Evolutionary conservation across 2,888 invertebrate genomes (phyloP), one percentile per base, ranked within the genome.

Genomic region (Microplitis manilae): DNA sequence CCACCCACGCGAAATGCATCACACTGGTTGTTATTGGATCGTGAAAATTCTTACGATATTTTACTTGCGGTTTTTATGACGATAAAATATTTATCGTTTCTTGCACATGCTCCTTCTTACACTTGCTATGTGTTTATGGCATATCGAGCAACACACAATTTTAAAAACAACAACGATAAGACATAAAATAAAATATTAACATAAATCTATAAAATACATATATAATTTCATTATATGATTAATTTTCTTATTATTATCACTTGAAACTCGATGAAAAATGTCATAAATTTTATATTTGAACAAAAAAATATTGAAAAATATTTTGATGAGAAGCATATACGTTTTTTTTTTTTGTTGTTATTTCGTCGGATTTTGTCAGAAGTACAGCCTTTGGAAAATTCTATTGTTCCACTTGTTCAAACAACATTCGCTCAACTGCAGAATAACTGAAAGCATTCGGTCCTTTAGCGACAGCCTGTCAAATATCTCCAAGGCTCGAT

Each of bases 11-110:
- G 59, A 30, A 50, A 50, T 50, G 50, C 50, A 50, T 50, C 50
- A 50, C 50, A 50, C 13, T 50, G 9, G 50, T 64, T 20, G 71
- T 71, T 68, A 20, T 38, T 75, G 71, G 72, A 67, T 13, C 7
- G 74, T 62, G 77, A 69, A 60, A 68, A 38, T 9, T 50, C 62
- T 72, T 20, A 65, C 71, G 77, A 75, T 83, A 81, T 83, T 77
- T 82, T 68, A 73, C 75, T 64, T 76, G 65, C 73, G 74, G 81
- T 81, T 83, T 82, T 83, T 82, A 81, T 78, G 39, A 59, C 79
- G 83, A 85, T 87, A 83, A 86, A 85, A 84, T 85, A 86, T 86
- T 85, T 85, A 64, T 73, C 30, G 73, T 65, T 64, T 41, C 8
- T 38, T 60, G 59, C 38, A 61, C 60, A 71, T 61, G 40, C 59